Evolutionary conservation across 2,797 vertebrate species (phyloP).

Genomic region (Calcarius lapponicus): DNA sequence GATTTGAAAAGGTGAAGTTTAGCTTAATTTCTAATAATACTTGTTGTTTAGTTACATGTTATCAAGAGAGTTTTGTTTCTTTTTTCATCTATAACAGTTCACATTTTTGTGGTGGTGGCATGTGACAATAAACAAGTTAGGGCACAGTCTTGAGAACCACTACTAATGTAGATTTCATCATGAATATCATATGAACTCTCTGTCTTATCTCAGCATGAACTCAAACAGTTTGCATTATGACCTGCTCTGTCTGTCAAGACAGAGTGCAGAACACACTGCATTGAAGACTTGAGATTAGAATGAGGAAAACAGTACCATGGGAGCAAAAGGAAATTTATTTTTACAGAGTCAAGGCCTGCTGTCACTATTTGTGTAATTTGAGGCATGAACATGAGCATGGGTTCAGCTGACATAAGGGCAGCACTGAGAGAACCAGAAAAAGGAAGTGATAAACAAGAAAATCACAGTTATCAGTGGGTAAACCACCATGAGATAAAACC

Average conservation of each 20-base stretch:
- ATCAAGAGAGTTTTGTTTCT: background rate
- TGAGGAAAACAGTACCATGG: background rate
- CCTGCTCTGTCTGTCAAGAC: background rate
- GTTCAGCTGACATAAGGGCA: background rate
- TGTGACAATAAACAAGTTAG: background rate
- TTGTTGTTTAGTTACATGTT: background rate
- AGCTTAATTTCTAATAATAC: background rate
- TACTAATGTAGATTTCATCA: background rate
- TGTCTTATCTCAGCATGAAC: background rate
- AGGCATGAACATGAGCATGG: background rate
- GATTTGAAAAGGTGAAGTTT: background rate
- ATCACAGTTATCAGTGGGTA: background rate
- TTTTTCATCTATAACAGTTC: background rate
- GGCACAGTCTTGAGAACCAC: background rate
- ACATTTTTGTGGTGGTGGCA: background rate
- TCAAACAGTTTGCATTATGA: background rate
- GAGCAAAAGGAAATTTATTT: background rate
- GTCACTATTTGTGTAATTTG: background rate
- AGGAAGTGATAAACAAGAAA: background rate
- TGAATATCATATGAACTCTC: background rate
- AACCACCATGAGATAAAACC: background rate
- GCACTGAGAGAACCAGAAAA: background rate
- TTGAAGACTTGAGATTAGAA: background rate
- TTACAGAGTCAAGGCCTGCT: background rate
- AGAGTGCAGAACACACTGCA: background rate